Percentiles rank a stretch among this genome's conserved stretches.
Evolutionary conservation across 2,113 vertebrate species (phyloP).

Genomic region (Nothobranchius kuhntae): DNA sequence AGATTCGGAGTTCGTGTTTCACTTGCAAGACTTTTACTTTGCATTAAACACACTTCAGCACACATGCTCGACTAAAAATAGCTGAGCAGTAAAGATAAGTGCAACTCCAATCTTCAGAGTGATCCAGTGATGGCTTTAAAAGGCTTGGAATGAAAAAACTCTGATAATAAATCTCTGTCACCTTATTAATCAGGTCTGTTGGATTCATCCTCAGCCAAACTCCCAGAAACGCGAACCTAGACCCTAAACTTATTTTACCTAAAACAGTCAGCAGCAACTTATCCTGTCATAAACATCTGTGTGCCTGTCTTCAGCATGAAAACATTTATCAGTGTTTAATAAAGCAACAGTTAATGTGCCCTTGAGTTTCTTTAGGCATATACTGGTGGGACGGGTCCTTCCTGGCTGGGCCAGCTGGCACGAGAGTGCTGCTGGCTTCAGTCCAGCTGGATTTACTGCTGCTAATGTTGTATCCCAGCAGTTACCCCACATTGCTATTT

Average conservation of each 20-base stretch:
- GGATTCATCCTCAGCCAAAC: slow-evolving; percentile 35
- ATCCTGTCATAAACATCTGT: neutral
- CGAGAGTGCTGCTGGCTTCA: neutral
- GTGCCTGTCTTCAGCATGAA: neutral
- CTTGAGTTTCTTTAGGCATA: neutral
- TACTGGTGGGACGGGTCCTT: neutral
- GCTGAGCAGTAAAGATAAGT: slow-evolving; percentile 54
- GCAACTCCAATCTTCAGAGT: slow-evolving; percentile 27
- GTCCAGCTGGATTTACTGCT: slow-evolving; percentile 12
- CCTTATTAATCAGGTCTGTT: slow-evolving; percentile 35
- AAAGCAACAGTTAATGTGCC: neutral
- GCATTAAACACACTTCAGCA: slow-evolving; percentile 55
- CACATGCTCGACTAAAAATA: slow-evolving; percentile 66
- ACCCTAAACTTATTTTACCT: slow-evolving; percentile 8
- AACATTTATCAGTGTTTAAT: neutral
- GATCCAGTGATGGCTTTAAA: slow-evolving; percentile 40
- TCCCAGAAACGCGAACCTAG: slow-evolving; percentile 20
- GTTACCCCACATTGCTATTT: slow-evolving; percentile 14
- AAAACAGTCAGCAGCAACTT: neutral
- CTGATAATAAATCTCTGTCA: slow-evolving; percentile 42
- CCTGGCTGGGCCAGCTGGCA: neutral
- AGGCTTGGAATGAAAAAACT: slow-evolving; percentile 46
- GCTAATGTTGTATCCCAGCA: slow-evolving; percentile 9
- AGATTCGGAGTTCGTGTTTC: slow-evolving; percentile 15
- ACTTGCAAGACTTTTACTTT: slow-evolving; percentile 20